phyloP scores from a whole-genome alignment of 2,888 invertebrate species.

The Amphiduros pacificus region DNA sequence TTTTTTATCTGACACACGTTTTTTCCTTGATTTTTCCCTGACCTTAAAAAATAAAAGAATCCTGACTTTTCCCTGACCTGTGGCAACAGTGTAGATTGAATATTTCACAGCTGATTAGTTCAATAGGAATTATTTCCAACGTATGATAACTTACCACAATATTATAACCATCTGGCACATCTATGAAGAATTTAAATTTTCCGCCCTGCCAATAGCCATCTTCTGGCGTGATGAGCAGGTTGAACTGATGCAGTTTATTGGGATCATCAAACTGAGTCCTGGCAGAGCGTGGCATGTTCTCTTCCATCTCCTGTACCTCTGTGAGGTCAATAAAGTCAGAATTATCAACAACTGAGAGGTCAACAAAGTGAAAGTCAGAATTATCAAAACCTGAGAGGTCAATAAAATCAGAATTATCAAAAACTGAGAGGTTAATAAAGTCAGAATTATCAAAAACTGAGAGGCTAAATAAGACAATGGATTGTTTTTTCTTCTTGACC shows the following conservation, averaged over 20 bases:
- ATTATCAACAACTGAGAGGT: no score
- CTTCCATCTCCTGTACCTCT: slow-evolving; percentile 81
- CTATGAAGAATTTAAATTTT: slow-evolving; percentile 80
- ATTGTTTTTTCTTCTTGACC: no score
- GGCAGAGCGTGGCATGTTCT: slow-evolving; percentile 79
- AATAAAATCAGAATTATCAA: neutral
- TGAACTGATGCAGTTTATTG: slow-evolving; percentile 79
- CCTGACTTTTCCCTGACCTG: neutral
- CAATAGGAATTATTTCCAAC: no score
- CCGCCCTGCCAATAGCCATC: slow-evolving; percentile 91
- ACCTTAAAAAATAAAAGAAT: neutral
- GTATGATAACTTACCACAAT: slow-evolving; percentile 92
- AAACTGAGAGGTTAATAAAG: no score
- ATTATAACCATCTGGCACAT: slow-evolving; percentile 92
- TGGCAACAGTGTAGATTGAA: neutral
- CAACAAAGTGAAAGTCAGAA: no score
- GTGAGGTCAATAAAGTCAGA: slow-evolving; percentile 12
- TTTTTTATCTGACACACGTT: no score
- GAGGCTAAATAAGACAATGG: neutral
- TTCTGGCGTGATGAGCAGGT: slow-evolving; percentile 81
- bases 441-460: no score
- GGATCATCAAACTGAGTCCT: slow-evolving; percentile 79
- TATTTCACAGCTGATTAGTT: no score
- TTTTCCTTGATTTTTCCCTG: no score
- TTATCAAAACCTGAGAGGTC: slow-evolving; percentile 48